Base-by-base conservation (phyloP, 1,140 invertebrate genomes). In the Drosophila sucinea region DNA sequence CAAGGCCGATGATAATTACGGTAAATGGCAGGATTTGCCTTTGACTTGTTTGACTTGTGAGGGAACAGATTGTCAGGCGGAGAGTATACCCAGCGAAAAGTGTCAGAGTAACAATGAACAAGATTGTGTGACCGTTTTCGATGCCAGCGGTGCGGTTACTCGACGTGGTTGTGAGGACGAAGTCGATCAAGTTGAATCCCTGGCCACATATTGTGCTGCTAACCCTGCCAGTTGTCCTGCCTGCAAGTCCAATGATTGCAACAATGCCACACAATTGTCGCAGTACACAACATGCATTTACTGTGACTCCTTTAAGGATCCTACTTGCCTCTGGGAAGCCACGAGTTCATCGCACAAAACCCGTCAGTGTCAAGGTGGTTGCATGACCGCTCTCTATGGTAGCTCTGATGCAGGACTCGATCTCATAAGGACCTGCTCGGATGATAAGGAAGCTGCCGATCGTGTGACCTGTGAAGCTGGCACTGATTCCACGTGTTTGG, bases 171-270 rank as follows among this genome's bases (percentile, higher is more conserved):
- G 90, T 40, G 61, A 77, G 17, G 86, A 91, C 41, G 67, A 35
- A 4, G 33, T 91, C 11, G 84, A 79, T 6, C 6, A 60, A 5
- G 62, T 67, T 6, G 4, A 30, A 1, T 1, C 70, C 35, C 40
- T 77, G 0, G 54, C 44, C n/a, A 64, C 40, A 25, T 73, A 79
- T 25, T 91, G 90, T 25, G 71, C 32, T 7, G 32, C 8, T 35
- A 81, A 81, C 32, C 11, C 30, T 0, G 67, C n/a, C 10, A 77
- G 58, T n/a, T 91, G 90, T 3, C 79, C 73, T 1, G 33, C 66
- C 6, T 91, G 90, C 78, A 91, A 91, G 64, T 91, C 90, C 3
- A 91, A 91, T 63, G 10, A 78, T 29, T 91, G 90, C 66, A 91
- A 91, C 72, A 84, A 68, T 33, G 90, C 81, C 3, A 80, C 69